Evolutionary conservation across 2,888 invertebrate species (phyloP).

Genomic region (Ischnura elegans): DNA sequence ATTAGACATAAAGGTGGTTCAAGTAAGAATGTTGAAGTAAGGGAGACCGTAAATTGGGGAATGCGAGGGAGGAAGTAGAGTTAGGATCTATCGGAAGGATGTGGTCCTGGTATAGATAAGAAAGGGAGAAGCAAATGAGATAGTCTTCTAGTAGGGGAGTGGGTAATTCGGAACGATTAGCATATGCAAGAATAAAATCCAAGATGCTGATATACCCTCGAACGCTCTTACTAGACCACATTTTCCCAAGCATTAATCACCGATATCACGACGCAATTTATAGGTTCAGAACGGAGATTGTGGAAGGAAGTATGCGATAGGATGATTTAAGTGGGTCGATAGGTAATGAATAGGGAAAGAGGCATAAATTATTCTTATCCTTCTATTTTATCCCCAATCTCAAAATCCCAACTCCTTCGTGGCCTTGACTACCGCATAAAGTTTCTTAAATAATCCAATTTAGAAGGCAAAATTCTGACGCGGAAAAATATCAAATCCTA

Average conservation of each 20-base stretch:
- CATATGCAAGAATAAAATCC: constrained; percentile 21
- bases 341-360: neutral
- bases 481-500: too few relatives aligned
- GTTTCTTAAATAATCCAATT: constrained; percentile 8
- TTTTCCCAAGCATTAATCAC: neutral
- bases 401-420: too few relatives aligned
- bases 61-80: neutral
- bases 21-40: neutral
- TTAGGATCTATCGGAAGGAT: too few relatives aligned
- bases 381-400: neutral
- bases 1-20: neutral
- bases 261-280: neutral
- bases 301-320: neutral
- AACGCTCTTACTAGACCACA: constrained; percentile 5
- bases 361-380: constrained; percentile 14
- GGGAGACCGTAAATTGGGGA: neutral
- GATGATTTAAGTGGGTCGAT: neutral
- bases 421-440: too few relatives aligned
- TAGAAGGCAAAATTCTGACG: too few relatives aligned
- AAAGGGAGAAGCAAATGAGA: neutral
- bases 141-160: neutral
- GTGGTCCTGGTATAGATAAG: too few relatives aligned
- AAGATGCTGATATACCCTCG: constrained; percentile 13
- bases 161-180: neutral
- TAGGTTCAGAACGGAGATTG: neutral